Evolutionary conservation across 1,140 invertebrate species (phyloP).

Genomic region (Drosophila guanche): DNA sequence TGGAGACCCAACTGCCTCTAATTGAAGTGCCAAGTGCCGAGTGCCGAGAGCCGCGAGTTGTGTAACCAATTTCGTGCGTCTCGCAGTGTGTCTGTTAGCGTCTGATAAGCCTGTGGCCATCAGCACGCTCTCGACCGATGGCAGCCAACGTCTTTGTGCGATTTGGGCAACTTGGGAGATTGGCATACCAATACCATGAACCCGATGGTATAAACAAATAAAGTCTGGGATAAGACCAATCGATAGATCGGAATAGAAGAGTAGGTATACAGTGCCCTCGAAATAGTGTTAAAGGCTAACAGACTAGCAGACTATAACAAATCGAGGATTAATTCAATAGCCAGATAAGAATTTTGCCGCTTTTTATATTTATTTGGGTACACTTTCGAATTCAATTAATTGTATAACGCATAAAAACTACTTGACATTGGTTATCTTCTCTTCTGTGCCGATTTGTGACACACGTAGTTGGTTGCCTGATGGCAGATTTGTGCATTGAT

Average conservation of each 20-base stretch:
- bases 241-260: conserved; percentile 5
- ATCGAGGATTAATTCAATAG: background rate
- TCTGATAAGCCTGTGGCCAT: conserved; percentile 50
- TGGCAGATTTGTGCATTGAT: too few species aligned
- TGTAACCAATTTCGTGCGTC: conserved; percentile 55
- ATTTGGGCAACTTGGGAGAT: conserved; percentile 6
- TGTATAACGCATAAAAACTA: too few species aligned
- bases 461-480: too few species aligned
- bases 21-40: conserved; percentile 46
- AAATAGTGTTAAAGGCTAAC: too few species aligned
- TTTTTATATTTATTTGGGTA: too few species aligned
- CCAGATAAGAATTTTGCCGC: too few species aligned
- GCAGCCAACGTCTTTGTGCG: conserved; percentile 16
- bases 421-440: too few species aligned
- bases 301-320: background rate
- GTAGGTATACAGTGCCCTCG: background rate
- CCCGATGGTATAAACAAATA: conserved; percentile 33
- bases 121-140: conserved; percentile 20
- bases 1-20: conserved; percentile 36
- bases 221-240: background rate
- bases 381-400: too few species aligned
- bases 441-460: too few species aligned
- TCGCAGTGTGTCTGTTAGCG: conserved; percentile 10
- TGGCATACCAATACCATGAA: too few species aligned
- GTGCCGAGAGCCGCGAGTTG: conserved; percentile 22